These are phyloP conservation scores for Daphoenositta chrysoptera DNA, from an alignment of 2,113 vertebrate genomes.

Conservation along the genomic window DNA sequence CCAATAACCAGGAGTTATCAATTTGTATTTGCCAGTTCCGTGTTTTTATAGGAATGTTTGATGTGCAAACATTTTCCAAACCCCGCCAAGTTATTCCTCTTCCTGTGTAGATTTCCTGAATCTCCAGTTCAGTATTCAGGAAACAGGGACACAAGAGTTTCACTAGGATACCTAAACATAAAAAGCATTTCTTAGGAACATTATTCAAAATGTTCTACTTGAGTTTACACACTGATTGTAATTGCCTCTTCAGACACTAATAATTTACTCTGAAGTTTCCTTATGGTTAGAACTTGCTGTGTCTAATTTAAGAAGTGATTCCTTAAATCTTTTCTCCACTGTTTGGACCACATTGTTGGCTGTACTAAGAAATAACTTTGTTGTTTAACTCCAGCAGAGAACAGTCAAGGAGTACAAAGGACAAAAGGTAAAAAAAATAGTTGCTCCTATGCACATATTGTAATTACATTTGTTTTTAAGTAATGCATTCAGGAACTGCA, in stretches of 20 bases:
- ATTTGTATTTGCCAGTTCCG: not conserved
- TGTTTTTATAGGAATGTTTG: not conserved
- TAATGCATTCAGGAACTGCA: not conserved
- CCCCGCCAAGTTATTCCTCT: not conserved
- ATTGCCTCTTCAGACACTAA: not conserved
- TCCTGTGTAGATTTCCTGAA: not conserved
- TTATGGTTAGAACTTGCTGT: not conserved
- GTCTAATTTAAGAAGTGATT: not conserved
- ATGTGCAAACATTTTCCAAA: not conserved
- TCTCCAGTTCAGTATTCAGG: not conserved
- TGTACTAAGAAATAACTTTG: not conserved
- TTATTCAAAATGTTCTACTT: not conserved
- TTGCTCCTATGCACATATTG: not conserved
- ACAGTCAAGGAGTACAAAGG: not conserved
- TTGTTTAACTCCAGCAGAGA: conserved; percentile 12
- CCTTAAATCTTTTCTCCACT: not conserved
- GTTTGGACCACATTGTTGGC: not conserved
- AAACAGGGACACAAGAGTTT: not conserved
- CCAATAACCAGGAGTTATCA: not conserved
- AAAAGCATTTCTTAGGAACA: not conserved
- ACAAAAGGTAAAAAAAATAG: conserved; percentile 13
- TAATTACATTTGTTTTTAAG: not conserved
- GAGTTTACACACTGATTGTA: not conserved
- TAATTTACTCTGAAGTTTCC: not conserved
- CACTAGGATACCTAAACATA: not conserved